Base-by-base conservation (phyloP, 2,797 vertebrate genomes). In the Australoheros facetus region DNA sequence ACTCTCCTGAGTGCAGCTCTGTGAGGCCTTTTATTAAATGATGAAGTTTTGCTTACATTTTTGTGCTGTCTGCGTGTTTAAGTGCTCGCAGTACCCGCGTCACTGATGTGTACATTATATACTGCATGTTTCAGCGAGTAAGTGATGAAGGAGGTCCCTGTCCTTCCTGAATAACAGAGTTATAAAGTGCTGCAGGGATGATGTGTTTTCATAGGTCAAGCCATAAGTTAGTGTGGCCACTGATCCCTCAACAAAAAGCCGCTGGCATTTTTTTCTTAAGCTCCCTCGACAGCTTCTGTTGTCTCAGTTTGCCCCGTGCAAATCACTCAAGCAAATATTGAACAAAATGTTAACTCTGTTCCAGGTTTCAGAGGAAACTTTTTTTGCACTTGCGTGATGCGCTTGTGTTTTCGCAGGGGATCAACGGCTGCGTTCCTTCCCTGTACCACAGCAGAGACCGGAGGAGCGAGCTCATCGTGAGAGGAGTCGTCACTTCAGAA, bases 401-500 rank as follows among this genome's bases (percentile, higher is more conserved):
- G 23, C 53, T 19, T 79, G 42, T 88, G 39, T 88, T 14, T 85
- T 30, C 5, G 37, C 91, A 99, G 98, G 96, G 94, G 90, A 89
- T 97, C 81, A 97, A 97, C 70, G 96, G 97, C 73, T 95, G 96
- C 53, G 92, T 96, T 42, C 95, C 96, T 0, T 32, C 96, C 54
- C 94, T 96, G 86, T 96, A 94, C 91, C 96, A 95, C 84, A 93
- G 96, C 91, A 95, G 95, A 94, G 96, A 97, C 77, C 96, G 96
- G 86, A 96, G 95, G 86, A 92, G 80, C 2, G 97, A 97, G 58
- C 94, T 95, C 89, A 93, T 86, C 90, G 93, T 84, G 59, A 95
- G 95, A 3, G 95, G 91, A 56, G 91, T 96, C 53, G 93, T 98
- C 66, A 96, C 96, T 73, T 98, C 98, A 30, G 97, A 99, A 79